Conservation (phyloP, 2,888 invertebrate genomes). For the Papilio gigon region DNA sequence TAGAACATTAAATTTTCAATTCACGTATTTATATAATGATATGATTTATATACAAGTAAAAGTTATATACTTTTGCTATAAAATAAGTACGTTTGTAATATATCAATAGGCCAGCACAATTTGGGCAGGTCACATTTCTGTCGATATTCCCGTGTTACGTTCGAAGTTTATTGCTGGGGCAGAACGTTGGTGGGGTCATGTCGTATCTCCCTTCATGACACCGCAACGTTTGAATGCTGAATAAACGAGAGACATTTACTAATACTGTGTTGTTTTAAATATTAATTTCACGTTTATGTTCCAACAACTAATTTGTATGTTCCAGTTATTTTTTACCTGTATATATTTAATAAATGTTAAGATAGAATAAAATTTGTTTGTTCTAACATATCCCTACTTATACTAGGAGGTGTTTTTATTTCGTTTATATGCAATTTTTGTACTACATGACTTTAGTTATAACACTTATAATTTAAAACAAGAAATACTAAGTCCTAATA, state of each 20-base stretch:
- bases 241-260: conserved; percentile 31
- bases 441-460: no score
- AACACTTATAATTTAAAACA: not conserved
- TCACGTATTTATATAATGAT: no score
- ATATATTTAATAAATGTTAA: no score
- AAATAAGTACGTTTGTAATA: conserved; percentile 21
- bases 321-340: no score
- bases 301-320: not conserved
- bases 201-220: conserved; percentile 41
- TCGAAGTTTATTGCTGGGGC: conserved; percentile 36
- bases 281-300: not conserved
- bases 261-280: not conserved
- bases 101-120: conserved; percentile 35
- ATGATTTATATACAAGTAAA: not conserved
- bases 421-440: no score
- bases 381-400: no score
- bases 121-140: conserved; percentile 22
- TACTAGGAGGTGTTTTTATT: no score
- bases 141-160: conserved; percentile 21
- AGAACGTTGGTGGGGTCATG: conserved; percentile 39
- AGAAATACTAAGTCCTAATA: not conserved
- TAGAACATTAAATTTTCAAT: no score
- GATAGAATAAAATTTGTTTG: no score
- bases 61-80: conserved; percentile 1
- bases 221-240: conserved; percentile 39